phyloP scores from a whole-genome alignment of 2,113 vertebrate species.

The Caranx melampygus region DNA sequence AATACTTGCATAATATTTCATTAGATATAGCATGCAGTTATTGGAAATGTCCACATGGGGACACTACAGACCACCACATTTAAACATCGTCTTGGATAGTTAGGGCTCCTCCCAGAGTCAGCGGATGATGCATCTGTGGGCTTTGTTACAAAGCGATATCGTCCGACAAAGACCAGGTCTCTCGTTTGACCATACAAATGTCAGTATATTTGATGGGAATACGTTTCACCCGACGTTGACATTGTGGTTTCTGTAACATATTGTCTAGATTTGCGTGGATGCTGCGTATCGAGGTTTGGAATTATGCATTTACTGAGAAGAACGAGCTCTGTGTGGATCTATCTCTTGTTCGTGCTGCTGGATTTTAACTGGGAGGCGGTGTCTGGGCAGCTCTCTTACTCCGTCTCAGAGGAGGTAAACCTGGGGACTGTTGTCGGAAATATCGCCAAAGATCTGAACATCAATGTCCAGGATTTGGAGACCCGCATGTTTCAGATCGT shows the following conservation, averaged over 20 bases:
- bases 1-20: too few species aligned
- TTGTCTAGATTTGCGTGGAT: too few species aligned
- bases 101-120: slow-evolving; percentile 67
- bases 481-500: slow-evolving; percentile 71
- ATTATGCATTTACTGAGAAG: slow-evolving; percentile 3
- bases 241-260: too few species aligned
- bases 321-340: slow-evolving; percentile 38
- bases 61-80: slow-evolving; percentile 64
- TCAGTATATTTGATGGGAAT: too few species aligned
- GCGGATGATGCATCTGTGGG: neutral
- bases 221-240: too few species aligned
- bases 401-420: slow-evolving; percentile 73
- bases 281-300: neutral
- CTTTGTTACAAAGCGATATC: neutral
- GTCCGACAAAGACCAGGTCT: neutral
- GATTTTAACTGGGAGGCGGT: slow-evolving; percentile 62
- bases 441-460: slow-evolving; percentile 72
- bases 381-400: slow-evolving; percentile 66
- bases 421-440: slow-evolving; percentile 71
- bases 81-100: fast-evolving
- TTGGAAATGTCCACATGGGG: slow-evolving; percentile 55
- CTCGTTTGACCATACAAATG: too few species aligned
- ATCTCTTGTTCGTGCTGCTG: slow-evolving; percentile 27
- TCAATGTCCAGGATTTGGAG: slow-evolving; percentile 66
- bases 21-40: neutral